Conservation (phyloP, 2,888 invertebrate genomes). For the Chouioia cunea region DNA sequence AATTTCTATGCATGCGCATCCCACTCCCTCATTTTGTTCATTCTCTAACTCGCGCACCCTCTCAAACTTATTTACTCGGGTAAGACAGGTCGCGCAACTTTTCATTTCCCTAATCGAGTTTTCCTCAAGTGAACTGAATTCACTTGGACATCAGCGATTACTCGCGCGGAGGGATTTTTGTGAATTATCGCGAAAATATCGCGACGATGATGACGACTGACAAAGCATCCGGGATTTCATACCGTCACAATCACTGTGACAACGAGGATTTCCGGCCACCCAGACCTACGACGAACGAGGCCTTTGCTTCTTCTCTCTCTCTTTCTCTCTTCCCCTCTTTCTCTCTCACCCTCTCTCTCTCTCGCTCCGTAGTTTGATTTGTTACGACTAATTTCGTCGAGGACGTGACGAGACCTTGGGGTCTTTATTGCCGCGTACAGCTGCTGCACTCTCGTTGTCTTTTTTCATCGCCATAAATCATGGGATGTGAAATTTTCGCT, state of each 20-base stretch:
- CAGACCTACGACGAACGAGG: background rate
- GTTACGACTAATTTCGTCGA: too few relatives aligned
- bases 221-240: constrained; percentile 31
- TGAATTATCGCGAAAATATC: constrained; percentile 8
- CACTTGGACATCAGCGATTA: constrained; percentile 18
- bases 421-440: too few relatives aligned
- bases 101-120: constrained; percentile 37
- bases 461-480: too few relatives aligned
- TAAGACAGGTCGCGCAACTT: background rate
- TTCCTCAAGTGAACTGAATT: constrained; percentile 20
- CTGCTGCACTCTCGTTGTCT: too few relatives aligned
- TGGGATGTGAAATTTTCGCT: too few relatives aligned
- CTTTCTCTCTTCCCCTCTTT: background rate
- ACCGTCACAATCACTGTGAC: constrained; percentile 56
- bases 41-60: background rate
- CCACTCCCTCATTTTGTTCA: background rate
- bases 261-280: constrained; percentile 62
- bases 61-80: constrained; percentile 12
- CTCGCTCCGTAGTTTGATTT: too few relatives aligned
- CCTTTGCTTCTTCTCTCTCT: background rate
- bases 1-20: background rate
- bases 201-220: constrained; percentile 8
- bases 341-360: too few relatives aligned
- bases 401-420: too few relatives aligned
- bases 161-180: constrained; percentile 13